phyloP scores from a whole-genome alignment of 2,797 vertebrate genomes.

The Thaleichthys pacificus region DNA sequence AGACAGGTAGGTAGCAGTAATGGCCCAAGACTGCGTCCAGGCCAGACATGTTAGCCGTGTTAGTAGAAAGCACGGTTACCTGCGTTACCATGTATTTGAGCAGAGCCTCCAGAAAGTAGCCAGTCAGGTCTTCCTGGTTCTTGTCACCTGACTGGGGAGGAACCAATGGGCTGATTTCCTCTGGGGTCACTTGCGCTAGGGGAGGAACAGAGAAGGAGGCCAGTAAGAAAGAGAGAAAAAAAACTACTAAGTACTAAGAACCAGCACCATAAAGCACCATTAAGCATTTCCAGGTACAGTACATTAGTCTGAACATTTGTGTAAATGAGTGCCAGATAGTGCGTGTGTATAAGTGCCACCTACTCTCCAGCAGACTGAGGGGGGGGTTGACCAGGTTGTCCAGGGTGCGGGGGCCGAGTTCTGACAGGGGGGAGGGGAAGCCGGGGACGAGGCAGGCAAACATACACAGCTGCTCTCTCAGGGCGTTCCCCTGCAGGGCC shows the following conservation, averaged over 20 bases:
- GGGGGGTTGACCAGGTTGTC: conserved; percentile 95
- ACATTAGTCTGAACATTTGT: not conserved
- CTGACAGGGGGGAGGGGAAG: conserved; percentile 89
- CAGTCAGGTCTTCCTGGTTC: conserved; percentile 97
- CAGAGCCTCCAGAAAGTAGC: conserved; percentile 96
- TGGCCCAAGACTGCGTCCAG: not conserved
- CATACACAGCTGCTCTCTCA: conserved; percentile 93
- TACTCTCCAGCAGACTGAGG: conserved; percentile 91
- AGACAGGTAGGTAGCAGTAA: not conserved
- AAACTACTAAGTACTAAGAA: not conserved
- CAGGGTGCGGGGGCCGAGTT: conserved; percentile 89
- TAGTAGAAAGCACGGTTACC: conserved; percentile 75
- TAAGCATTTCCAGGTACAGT: not conserved
- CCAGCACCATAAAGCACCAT: not conserved
- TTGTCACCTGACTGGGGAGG: conserved; percentile 97
- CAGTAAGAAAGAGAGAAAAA: not conserved
- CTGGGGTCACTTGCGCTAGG: conserved; percentile 93
- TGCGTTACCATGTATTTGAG: conserved; percentile 99
- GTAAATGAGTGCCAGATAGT: not conserved
- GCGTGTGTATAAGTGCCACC: conserved; percentile 55
- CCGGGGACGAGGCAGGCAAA: conserved; percentile 98
- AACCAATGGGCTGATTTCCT: conserved; percentile 96
- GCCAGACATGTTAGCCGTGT: not conserved
- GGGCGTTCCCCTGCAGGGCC: conserved; percentile 92
- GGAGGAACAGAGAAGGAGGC: conserved; percentile 7